These are phyloP conservation scores for Lissocephala sabroskyi DNA, from an alignment of 2,888 invertebrate genomes.

Conservation along the genomic window DNA sequence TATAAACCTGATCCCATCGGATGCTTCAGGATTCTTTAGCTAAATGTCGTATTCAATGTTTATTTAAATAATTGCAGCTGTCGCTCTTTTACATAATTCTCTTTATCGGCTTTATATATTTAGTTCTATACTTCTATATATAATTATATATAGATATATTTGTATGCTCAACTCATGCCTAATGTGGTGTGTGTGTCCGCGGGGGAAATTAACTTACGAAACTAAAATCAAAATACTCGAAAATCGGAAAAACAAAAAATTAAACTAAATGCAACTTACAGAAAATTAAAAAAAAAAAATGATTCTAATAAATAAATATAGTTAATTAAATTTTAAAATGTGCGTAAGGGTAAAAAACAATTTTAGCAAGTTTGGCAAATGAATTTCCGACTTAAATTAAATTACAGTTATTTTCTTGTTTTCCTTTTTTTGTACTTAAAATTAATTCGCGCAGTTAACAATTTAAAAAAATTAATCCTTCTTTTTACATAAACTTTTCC, in stretches of 20 bases:
- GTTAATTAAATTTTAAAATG: constrained; percentile 5
- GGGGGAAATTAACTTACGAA: no score
- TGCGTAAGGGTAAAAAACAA: constrained; percentile 13
- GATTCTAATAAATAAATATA: no score
- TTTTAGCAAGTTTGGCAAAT: no score
- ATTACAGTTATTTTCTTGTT: no score
- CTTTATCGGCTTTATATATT: not conserved
- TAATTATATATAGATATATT: constrained; percentile 27
- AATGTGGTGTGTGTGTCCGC: constrained; percentile 21
- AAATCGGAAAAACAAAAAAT: constrained; percentile 11
- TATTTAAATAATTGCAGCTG: constrained; percentile 61
- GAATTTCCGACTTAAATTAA: constrained; percentile 36
- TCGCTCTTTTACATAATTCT: constrained; percentile 39
- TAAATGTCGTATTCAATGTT: constrained; percentile 52
- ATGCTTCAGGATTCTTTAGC: not conserved
- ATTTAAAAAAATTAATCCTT: constrained; percentile 39
- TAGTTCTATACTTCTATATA: constrained; percentile 1
- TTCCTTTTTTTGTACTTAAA: constrained; percentile 38
- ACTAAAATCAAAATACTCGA: constrained; percentile 17
- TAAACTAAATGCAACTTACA: constrained; percentile 8
- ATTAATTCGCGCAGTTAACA: constrained; percentile 46
- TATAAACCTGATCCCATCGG: not conserved
- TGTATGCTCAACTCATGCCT: constrained; percentile 30
- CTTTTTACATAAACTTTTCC: no score
- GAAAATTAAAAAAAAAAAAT: constrained; percentile 1